Percentiles rank a stretch among this genome's conserved stretches.
phyloP scores from a whole-genome alignment of 1,140 invertebrate genomes.

The Listronotus oregonensis region DNA sequence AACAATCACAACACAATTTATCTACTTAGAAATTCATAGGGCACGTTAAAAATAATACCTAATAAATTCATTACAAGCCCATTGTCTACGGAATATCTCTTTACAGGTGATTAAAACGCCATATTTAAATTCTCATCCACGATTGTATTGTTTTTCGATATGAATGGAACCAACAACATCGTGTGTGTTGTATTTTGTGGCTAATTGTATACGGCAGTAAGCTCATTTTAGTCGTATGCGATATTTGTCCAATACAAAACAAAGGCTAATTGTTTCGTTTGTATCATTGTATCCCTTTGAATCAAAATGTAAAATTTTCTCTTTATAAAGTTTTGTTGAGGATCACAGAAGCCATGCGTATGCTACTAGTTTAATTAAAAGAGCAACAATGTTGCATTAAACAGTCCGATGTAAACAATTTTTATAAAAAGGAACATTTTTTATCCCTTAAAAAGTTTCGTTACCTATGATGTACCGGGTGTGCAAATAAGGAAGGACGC shows the following conservation, averaged over 20 bases:
- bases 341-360: too few species aligned
- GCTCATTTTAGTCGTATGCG: slow-evolving; percentile 23
- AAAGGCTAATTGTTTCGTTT: slow-evolving; percentile 36
- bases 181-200: slow-evolving; percentile 26
- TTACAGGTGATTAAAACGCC: slow-evolving; percentile 30
- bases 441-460: too few species aligned
- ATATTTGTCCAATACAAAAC: slow-evolving; percentile 36
- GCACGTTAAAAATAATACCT: slow-evolving; percentile 31
- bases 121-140: slow-evolving; percentile 30
- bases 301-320: too few species aligned
- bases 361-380: too few species aligned
- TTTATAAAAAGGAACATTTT: too few species aligned
- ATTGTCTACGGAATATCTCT: slow-evolving; percentile 34
- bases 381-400: too few species aligned
- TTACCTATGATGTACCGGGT: too few species aligned
- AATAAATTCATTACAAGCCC: slow-evolving; percentile 36
- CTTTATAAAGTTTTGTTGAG: too few species aligned
- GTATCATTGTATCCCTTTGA: slow-evolving; percentile 14
- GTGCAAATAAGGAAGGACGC: too few species aligned
- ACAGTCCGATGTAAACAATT: too few species aligned
- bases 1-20: slow-evolving; percentile 1
- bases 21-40: slow-evolving; percentile 22
- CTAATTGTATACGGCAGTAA: slow-evolving; percentile 36
- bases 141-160: slow-evolving; percentile 28
- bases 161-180: slow-evolving; percentile 31